Evolutionary conservation across 1,140 invertebrate species (phyloP).

Genomic region (Berghia stephanieae): DNA sequence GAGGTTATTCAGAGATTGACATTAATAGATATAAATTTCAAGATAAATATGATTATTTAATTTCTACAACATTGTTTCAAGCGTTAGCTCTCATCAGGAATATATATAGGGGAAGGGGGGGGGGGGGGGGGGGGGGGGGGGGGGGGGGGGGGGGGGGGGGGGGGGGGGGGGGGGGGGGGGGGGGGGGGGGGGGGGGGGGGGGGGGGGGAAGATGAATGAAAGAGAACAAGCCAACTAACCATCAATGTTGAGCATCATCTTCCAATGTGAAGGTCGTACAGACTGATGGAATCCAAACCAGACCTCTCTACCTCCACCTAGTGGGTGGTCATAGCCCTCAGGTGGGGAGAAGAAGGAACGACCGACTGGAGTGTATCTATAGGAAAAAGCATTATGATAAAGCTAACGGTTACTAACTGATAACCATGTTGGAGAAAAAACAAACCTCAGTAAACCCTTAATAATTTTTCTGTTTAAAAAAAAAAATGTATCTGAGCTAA

Average conservation of each 20-base stretch:
- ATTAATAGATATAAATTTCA: too few relatives aligned
- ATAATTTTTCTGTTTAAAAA: too few relatives aligned
- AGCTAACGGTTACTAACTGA: too few relatives aligned
- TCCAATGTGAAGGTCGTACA: constrained; percentile 99
- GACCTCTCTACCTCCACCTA: constrained; percentile 98
- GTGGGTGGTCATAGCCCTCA: constrained; percentile 96
- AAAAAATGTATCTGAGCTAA: too few relatives aligned
- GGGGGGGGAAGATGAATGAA: constrained; percentile 30
- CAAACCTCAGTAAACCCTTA: neutral
- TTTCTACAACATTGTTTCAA: too few relatives aligned
- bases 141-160: constrained; percentile 92
- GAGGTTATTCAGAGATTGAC: too few relatives aligned
- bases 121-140: too few relatives aligned
- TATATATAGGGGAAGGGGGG: too few relatives aligned
- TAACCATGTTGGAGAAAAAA: neutral
- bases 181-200: constrained; percentile 96
- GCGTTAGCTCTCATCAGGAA: too few relatives aligned
- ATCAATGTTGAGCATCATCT: constrained; percentile 99
- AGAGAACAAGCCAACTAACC: constrained; percentile 72
- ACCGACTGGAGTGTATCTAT: constrained; percentile 94
- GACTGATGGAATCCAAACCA: constrained; percentile 99
- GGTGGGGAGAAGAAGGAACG: constrained; percentile 99
- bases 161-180: constrained; percentile 99
- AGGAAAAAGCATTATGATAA: constrained; percentile 29
- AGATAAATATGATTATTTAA: too few relatives aligned